Base-by-base conservation (phyloP, 2,797 vertebrate genomes). In the Onychomys leucogaster region DNA sequence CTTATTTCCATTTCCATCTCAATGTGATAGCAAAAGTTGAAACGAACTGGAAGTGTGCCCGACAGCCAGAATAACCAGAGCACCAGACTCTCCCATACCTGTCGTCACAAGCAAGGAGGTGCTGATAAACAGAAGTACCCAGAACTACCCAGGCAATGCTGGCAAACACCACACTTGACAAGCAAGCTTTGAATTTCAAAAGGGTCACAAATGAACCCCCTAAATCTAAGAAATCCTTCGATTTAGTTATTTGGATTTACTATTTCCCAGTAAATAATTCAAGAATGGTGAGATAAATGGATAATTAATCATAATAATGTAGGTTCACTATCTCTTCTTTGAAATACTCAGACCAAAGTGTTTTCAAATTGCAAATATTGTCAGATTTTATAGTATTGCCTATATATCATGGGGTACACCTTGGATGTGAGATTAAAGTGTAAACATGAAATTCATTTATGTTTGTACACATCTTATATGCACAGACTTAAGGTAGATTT, bases 1-100 rank as follows among this genome's bases (percentile, higher is more conserved):
- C n/a, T 94, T 61, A 80, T 67, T 95, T 94, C 61, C 76, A 92
- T 83, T 96, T 94, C 57, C n/a, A 95, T 94, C 77, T 94, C 89
- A 85, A 91, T 87, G 75, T 27, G 32, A 93, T 43, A n/a, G 52
- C 88, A 85, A 52, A 85, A 63, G 87, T 11, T 85, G 83, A 84
- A 87, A 82, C 23, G 46, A 49, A 78, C 8, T 27, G 61, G n/a
- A 90, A 67, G 41, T n/a, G 6, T 21, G 43, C 55, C 52, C 3
- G 16, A 73, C 52, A 49, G 69, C 14, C 83, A 88, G 65, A 75
- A 78, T 1, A 46, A 90, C 78, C 6, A 52, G 29, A 57, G 46
- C 52, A 14, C 67, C 11, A 8, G 14, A 10, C 78, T 91, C 63
- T 81, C 55, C 17, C 82, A 46, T n/a, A 23, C 23, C 32, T 12